Evolutionary conservation across 1,140 invertebrate species (phyloP).

Genomic region (Rhynchophorus ferrugineus): DNA sequence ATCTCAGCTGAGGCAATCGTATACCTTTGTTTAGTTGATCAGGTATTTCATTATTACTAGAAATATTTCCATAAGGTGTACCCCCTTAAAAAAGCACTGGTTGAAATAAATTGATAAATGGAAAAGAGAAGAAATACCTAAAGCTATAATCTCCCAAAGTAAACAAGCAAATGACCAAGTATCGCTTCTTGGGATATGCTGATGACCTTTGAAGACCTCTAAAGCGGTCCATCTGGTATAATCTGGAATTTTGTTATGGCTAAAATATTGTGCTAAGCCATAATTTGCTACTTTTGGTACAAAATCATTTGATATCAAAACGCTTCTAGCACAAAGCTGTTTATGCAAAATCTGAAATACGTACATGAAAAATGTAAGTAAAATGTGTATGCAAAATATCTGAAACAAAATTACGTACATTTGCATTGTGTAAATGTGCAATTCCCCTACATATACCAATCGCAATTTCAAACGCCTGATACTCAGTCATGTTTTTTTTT

Average conservation of each 20-base stretch:
- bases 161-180: slow-evolving; percentile 77
- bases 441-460: too few species aligned
- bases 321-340: slow-evolving; percentile 62
- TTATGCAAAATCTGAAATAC: too few species aligned
- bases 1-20: slow-evolving; percentile 62
- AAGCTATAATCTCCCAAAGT: slow-evolving; percentile 75
- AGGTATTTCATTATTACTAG: slow-evolving; percentile 60
- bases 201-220: slow-evolving; percentile 62
- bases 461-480: too few species aligned
- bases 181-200: slow-evolving; percentile 61
- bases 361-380: too few species aligned
- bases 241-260: slow-evolving; percentile 48
- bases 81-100: slow-evolving; percentile 52
- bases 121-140: too few species aligned
- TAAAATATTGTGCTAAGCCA: slow-evolving; percentile 48
- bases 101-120: too few species aligned
- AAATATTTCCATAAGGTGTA: slow-evolving; percentile 65
- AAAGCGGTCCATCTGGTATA: slow-evolving; percentile 69
- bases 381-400: too few species aligned
- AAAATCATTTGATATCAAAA: slow-evolving; percentile 53
- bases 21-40: slow-evolving; percentile 59
- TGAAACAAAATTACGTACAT: too few species aligned
- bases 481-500: too few species aligned
- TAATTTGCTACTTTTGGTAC: slow-evolving; percentile 64
- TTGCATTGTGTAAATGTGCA: too few species aligned